These are phyloP conservation scores for Sebastes glaucus DNA, from an alignment of 2,797 vertebrate genomes.

Conservation along the genomic window DNA sequence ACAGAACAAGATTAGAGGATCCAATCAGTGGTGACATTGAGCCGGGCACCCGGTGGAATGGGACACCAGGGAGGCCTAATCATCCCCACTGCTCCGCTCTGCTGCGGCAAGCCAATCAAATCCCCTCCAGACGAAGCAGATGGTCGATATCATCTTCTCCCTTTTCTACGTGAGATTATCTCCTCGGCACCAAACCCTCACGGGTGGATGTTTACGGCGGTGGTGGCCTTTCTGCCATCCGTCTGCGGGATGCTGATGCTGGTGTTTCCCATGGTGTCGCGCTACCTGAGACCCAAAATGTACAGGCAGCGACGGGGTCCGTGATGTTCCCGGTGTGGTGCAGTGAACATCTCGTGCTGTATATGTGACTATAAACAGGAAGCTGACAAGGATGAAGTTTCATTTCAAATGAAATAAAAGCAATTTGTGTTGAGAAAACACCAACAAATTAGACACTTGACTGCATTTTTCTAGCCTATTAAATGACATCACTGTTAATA, in stretches of 20 bases:
- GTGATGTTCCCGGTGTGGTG: not conserved
- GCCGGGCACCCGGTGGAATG: constrained; percentile 62
- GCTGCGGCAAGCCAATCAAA: constrained; percentile 63
- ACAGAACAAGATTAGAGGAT: constrained; percentile 77
- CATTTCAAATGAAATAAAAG: not conserved
- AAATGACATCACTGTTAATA: not conserved
- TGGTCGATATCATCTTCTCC: constrained; percentile 73
- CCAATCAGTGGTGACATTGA: constrained; percentile 81
- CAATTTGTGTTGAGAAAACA: not conserved
- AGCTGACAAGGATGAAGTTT: not conserved
- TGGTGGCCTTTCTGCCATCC: constrained; percentile 23
- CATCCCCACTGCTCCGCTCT: constrained; percentile 51
- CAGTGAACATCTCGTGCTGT: not conserved
- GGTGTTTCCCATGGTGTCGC: constrained; percentile 13
- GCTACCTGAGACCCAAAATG: constrained; percentile 5
- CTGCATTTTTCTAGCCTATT: not conserved
- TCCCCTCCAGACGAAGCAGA: constrained; percentile 72
- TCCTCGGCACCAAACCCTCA: constrained; percentile 36
- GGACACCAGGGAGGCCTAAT: constrained; percentile 73
- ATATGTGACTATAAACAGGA: not conserved
- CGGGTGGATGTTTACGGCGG: constrained; percentile 27
- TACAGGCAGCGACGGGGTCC: not conserved
- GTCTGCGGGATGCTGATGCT: constrained; percentile 25
- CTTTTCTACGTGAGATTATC: constrained; percentile 75
- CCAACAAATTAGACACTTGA: not conserved